A percentile compares a stretch with the other conserved stretches of the same genome.
Evolutionary conservation across 2,797 vertebrate species (phyloP).

Genomic region (Dermochelys coriacea): DNA sequence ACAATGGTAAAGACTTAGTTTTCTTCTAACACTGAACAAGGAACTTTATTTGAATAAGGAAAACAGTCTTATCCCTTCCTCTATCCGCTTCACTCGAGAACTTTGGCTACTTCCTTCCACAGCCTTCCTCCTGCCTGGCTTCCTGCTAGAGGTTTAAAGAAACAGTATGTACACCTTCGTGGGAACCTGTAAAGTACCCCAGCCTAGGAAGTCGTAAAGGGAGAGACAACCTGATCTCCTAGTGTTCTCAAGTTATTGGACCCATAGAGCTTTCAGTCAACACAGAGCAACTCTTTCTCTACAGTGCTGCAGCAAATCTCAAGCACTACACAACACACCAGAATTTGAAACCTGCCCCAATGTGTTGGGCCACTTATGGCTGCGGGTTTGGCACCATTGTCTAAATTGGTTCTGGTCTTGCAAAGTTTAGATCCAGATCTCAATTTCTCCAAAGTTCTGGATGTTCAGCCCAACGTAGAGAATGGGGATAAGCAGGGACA

Average conservation of each 20-base stretch:
- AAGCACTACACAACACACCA: neutral
- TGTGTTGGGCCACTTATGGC: neutral
- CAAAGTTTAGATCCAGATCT: neutral
- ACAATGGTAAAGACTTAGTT: neutral
- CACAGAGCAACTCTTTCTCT: no score
- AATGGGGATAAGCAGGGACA: neutral
- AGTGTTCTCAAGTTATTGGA: neutral
- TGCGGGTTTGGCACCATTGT: neutral
- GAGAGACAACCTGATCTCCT: neutral
- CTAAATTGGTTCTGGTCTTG: neutral
- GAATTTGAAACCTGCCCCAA: neutral
- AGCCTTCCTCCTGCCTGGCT: neutral
- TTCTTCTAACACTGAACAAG: neutral
- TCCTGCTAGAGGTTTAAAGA: neutral
- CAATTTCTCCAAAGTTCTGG: neutral
- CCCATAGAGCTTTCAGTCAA: neutral
- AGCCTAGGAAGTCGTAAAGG: neutral
- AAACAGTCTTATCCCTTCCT: neutral
- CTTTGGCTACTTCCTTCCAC: rapidly evolving
- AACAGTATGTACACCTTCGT: neutral
- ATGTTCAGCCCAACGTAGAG: neutral
- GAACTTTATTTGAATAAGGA: neutral
- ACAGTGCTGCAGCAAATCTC: neutral
- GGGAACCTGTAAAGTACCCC: neutral
- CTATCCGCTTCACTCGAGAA: conserved; percentile 1